These are phyloP conservation scores for Notamacropus eugenii DNA, from an alignment of 2,797 vertebrate genomes.

Conservation along the genomic window DNA sequence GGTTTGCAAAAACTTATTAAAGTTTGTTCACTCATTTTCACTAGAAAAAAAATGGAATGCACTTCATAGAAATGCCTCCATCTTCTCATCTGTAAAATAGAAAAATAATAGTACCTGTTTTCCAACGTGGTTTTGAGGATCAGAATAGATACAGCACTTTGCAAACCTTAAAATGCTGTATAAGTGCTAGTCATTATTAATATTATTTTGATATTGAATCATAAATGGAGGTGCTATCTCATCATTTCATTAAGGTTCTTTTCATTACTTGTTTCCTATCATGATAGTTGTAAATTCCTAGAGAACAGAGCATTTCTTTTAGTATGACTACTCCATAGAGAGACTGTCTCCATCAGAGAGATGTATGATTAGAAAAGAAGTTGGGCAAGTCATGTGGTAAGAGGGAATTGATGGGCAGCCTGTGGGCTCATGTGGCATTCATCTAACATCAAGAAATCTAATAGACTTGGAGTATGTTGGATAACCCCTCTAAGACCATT, in stretches of 20 bases:
- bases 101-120: too few species aligned
- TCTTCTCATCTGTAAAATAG: too few species aligned
- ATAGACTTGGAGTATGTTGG: not conserved
- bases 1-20: too few species aligned
- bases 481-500: not conserved
- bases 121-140: too few species aligned
- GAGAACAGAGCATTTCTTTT: not conserved
- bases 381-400: not conserved
- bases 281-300: not conserved
- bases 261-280: not conserved
- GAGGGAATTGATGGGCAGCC: not conserved
- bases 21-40: too few species aligned
- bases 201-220: too few species aligned
- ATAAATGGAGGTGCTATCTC: too few species aligned
- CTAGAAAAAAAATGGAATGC: too few species aligned
- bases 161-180: too few species aligned
- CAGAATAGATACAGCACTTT: too few species aligned
- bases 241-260: not conserved
- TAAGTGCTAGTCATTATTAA: too few species aligned
- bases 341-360: not conserved
- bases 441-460: not conserved
- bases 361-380: not conserved
- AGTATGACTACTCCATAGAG: not conserved
- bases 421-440: not conserved
- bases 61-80: too few species aligned